Evolutionary conservation across 2,797 vertebrate species (phyloP).

Genomic region (Tragopan temminckii): DNA sequence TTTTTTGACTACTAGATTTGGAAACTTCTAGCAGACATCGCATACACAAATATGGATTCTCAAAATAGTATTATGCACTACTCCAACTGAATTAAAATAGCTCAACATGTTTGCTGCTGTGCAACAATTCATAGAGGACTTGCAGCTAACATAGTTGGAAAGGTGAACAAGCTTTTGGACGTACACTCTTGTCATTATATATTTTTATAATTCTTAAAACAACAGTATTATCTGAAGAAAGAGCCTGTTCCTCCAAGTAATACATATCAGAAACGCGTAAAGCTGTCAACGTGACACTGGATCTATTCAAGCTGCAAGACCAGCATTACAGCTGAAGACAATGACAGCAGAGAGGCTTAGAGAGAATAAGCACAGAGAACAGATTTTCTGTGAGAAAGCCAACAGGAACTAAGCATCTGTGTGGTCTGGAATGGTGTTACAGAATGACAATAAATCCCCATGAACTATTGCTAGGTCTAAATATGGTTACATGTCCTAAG

Average conservation of each 20-base stretch:
- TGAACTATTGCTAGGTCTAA: conserved; percentile 15
- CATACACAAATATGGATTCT: neutral
- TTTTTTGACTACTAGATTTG: neutral
- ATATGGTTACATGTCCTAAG: neutral
- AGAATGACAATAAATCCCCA: conserved; percentile 6
- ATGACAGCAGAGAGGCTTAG: neutral
- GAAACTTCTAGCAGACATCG: neutral
- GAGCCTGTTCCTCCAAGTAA: neutral
- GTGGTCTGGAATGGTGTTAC: conserved; percentile 6
- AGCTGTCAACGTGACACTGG: neutral
- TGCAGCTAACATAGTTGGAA: neutral
- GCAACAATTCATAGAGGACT: neutral
- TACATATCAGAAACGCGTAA: neutral
- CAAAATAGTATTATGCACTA: neutral
- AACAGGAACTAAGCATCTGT: neutral
- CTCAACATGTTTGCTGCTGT: neutral
- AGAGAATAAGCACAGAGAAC: neutral
- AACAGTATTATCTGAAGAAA: neutral
- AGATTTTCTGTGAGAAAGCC: conserved; percentile 18
- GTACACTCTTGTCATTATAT: fast-evolving
- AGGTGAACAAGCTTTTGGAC: neutral
- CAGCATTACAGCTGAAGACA: conserved; percentile 1
- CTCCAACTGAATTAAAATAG: neutral
- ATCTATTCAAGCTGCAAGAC: neutral
- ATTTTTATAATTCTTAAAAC: neutral